A percentile compares a stretch with the other conserved stretches of the same genome.
Evolutionary conservation across 2,888 invertebrate species (phyloP).

Genomic region (Ectemnius continuus): DNA sequence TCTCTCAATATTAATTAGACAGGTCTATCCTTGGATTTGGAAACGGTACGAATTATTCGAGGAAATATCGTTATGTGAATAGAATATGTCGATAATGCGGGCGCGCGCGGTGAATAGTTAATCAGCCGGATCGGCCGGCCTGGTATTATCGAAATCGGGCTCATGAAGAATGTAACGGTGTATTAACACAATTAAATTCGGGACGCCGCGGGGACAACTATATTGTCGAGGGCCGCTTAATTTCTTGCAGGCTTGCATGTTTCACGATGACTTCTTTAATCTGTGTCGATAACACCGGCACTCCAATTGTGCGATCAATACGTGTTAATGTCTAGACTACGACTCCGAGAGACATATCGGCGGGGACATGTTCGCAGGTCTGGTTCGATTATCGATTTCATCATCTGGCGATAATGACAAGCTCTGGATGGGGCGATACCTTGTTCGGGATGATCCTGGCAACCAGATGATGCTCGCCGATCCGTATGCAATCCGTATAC

Average conservation of each 20-base stretch:
- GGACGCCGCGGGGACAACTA: conserved; percentile 10
- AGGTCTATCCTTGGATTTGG: neutral
- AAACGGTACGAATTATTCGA: neutral
- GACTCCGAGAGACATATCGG: conserved; percentile 54
- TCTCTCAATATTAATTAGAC: neutral
- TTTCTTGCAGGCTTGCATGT: conserved; percentile 31
- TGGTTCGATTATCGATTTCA: conserved; percentile 70
- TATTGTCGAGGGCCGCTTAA: conserved; percentile 44
- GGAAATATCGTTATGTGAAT: neutral
- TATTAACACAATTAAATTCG: conserved; percentile 45
- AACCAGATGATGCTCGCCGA: conserved; percentile 44
- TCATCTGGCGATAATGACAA: conserved; percentile 68
- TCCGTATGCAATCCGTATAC: conserved; percentile 43
- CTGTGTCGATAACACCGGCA: conserved; percentile 42
- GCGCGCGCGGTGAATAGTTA: conserved; percentile 17
- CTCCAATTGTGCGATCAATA: conserved; percentile 46
- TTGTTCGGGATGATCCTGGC: conserved; percentile 51
- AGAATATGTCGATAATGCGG: conserved; percentile 17
- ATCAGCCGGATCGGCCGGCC: neutral
- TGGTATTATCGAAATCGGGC: conserved; percentile 13
- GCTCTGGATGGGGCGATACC: conserved; percentile 62
- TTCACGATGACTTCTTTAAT: conserved; percentile 50
- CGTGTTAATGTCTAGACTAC: conserved; percentile 51
- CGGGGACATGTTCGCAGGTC: conserved; percentile 46
- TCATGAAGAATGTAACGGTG: conserved; percentile 23